A percentile compares a stretch with the other conserved stretches of the same genome.
Conservation (phyloP, 2,113 vertebrate species). For the Elachura formosa region DNA sequence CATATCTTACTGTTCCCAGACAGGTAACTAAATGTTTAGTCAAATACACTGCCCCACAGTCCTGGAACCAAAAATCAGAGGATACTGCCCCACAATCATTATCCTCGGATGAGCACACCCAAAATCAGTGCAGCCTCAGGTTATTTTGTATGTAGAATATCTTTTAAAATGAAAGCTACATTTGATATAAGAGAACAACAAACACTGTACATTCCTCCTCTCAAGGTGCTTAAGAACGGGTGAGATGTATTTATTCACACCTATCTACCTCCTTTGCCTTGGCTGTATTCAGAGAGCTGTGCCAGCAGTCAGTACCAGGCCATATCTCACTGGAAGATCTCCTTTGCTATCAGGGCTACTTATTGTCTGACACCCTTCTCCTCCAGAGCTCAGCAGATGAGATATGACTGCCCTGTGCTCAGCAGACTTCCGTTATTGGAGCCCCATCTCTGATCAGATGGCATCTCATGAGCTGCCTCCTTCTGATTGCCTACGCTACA, state of each 20-base stretch:
- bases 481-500: constrained; percentile 3
- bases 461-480: neutral
- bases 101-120: neutral
- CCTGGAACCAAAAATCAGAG: neutral
- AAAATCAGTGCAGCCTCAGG: neutral
- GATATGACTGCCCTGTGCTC: neutral
- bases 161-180: neutral
- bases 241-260: neutral
- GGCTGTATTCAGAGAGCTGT: neutral
- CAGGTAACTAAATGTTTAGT: neutral
- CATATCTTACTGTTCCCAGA: neutral
- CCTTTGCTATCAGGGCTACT: neutral
- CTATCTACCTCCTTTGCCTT: neutral
- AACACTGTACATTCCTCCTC: neutral
- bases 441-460: neutral
- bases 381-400: neutral
- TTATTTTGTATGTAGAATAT: neutral
- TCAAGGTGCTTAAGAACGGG: neutral
- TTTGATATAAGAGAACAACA: neutral
- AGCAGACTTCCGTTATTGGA: constrained; percentile 13
- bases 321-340: neutral
- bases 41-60: neutral
- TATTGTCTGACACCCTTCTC: neutral
- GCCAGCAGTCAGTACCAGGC: neutral
- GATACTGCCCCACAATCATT: neutral